A percentile compares a stretch with the other conserved stretches of the same genome.
Evolutionary conservation across 2,797 vertebrate species (phyloP).

Genomic region (Gila robusta): DNA sequence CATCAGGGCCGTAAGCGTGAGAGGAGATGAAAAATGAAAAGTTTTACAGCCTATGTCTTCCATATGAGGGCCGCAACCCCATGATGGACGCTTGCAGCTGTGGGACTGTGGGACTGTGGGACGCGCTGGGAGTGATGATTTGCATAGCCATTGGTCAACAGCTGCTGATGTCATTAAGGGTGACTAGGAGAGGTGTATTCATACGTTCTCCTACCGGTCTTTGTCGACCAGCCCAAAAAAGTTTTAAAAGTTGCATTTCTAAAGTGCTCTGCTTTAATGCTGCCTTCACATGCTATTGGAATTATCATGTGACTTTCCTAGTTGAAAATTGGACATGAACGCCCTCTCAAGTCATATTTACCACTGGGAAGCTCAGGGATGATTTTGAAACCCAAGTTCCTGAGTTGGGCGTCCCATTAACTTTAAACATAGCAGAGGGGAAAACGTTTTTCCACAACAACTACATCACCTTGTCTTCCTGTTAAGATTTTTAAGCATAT

Average conservation of each 20-base stretch:
- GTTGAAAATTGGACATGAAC: not conserved
- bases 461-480: not conserved
- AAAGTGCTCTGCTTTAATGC: not conserved
- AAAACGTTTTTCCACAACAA: not conserved
- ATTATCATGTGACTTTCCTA: not conserved
- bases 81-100: conserved; percentile 48
- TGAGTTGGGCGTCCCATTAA: not conserved
- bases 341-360: not conserved
- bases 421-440: not conserved
- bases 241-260: not conserved
- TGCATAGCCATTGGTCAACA: conserved; percentile 54
- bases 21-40: conserved; percentile 76
- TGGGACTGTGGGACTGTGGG: conserved; percentile 43
- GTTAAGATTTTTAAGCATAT: not conserved
- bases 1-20: conserved; percentile 55
- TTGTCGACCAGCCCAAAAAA: not conserved
- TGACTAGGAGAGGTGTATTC: not conserved
- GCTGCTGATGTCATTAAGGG: conserved; percentile 56
- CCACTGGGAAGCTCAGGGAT: not conserved
- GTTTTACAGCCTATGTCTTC: conserved; percentile 75
- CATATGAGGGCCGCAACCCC: conserved; percentile 65
- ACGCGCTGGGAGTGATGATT: conserved; percentile 43
- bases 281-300: not conserved
- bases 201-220: not conserved
- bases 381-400: not conserved